Percentiles rank a stretch among this genome's conserved stretches.
Evolutionary conservation across 2,113 vertebrate genomes (phyloP).

Genomic region (Brienomyrus brachyistius): DNA sequence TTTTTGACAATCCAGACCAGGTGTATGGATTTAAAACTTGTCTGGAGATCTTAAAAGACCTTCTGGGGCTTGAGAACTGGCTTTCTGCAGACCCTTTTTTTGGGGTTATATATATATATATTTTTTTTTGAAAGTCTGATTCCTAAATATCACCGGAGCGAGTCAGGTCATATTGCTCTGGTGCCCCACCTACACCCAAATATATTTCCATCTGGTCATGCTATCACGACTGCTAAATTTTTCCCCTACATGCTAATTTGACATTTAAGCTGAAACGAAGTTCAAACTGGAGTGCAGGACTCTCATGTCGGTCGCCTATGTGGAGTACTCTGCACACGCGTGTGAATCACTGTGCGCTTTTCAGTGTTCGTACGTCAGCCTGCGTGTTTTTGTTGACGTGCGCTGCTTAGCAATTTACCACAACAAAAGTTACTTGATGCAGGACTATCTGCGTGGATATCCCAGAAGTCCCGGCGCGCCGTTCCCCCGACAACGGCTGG

Average conservation of each 20-base stretch:
- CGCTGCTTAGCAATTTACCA: background rate
- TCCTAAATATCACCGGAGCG: background rate
- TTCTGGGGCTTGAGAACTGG: background rate
- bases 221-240: background rate
- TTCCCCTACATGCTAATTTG: constrained; percentile 1
- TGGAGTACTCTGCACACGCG: background rate
- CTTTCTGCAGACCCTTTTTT: background rate
- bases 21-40: background rate
- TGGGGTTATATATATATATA: background rate
- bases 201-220: constrained; percentile 1
- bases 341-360: background rate
- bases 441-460: constrained; percentile 10
- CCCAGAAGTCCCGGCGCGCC: constrained; percentile 25
- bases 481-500: constrained; percentile 39
- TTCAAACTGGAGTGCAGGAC: background rate
- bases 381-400: background rate
- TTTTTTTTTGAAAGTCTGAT: background rate
- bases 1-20: background rate
- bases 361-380: background rate
- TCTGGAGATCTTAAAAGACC: background rate
- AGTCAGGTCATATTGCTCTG: background rate
- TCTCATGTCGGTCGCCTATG: background rate
- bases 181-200: background rate
- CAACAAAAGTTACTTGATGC: constrained; percentile 9
- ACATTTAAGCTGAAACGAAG: background rate